Conservation (phyloP, 2,113 vertebrate genomes). For the Pogona vitticeps region DNA sequence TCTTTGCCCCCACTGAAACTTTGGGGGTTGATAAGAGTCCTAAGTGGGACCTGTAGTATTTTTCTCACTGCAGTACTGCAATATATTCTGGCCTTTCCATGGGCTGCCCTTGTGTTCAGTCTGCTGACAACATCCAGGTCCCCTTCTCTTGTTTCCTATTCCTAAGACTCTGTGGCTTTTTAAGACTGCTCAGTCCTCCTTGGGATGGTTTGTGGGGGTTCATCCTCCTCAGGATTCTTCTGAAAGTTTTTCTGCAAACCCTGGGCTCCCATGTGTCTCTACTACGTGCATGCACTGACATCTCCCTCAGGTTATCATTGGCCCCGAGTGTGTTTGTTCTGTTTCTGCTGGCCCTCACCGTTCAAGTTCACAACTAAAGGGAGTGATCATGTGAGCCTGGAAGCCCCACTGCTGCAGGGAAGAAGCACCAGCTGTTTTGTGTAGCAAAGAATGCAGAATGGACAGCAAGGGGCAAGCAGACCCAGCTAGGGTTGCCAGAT, state of each 20-base stretch:
- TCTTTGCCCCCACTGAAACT: no score
- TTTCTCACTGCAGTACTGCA: no score
- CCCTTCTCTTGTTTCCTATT: no score
- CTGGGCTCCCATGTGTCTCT: neutral
- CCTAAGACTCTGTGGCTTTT: no score
- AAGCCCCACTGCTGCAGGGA: neutral
- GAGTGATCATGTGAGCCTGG: neutral
- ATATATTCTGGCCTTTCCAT: no score
- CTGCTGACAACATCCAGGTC: no score
- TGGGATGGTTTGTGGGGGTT: neutral
- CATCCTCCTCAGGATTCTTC: neutral
- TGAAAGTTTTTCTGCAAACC: neutral
- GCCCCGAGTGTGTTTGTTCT: neutral
- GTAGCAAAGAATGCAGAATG: neutral
- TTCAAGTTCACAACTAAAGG: no score
- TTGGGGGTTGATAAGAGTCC: no score
- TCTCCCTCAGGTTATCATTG: neutral
- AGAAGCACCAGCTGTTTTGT: rapidly evolving
- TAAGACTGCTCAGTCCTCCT: neutral
- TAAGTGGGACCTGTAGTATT: no score
- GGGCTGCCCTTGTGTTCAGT: no score
- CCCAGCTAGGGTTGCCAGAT: no score
- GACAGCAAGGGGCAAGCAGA: neutral
- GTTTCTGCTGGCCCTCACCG: neutral
- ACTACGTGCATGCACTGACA: neutral